Evolutionary conservation across 2,797 vertebrate species (phyloP).

Genomic region (Oreochromis mossambicus): DNA sequence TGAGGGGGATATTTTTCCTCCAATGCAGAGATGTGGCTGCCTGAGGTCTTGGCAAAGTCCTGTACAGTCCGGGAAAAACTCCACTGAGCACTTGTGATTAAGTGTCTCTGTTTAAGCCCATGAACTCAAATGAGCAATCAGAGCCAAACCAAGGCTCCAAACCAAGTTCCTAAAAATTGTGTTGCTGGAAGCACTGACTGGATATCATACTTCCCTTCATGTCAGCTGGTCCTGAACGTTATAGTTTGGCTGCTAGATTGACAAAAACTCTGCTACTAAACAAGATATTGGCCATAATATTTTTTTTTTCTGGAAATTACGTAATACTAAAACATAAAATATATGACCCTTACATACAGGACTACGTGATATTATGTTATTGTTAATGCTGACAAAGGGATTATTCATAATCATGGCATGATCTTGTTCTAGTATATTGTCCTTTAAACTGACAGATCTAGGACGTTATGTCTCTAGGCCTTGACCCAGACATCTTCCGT

Average conservation of each 20-base stretch:
- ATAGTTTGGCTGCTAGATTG: background rate
- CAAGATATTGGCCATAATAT: background rate
- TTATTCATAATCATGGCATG: slow-evolving; percentile 11
- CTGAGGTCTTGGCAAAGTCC: slow-evolving; percentile 66
- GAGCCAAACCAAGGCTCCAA: slow-evolving; percentile 54
- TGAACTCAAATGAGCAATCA: slow-evolving; percentile 70
- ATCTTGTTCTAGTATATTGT: slow-evolving; percentile 10
- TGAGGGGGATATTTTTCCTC: slow-evolving; percentile 59
- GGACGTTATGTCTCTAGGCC: slow-evolving; percentile 45
- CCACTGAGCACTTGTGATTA: slow-evolving; percentile 63
- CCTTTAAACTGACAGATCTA: slow-evolving; percentile 38
- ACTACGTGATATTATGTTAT: background rate
- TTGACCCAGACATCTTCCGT: slow-evolving; percentile 38
- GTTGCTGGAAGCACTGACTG: slow-evolving; percentile 51
- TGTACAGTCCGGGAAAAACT: slow-evolving; percentile 56
- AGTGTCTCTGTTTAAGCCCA: slow-evolving; percentile 74
- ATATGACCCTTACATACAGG: background rate
- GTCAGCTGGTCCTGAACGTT: slow-evolving; percentile 25
- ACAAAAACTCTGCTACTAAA: background rate
- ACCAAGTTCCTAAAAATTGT: slow-evolving; percentile 48
- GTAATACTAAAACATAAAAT: background rate
- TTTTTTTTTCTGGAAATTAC: background rate
- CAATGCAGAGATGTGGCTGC: slow-evolving; percentile 61
- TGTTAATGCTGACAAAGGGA: slow-evolving; percentile 8
- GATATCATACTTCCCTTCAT: slow-evolving; percentile 32